A percentile compares a stretch with the other conserved stretches of the same genome.
Conservation (phyloP, 2,888 invertebrate genomes). For the Apamea crenata region DNA sequence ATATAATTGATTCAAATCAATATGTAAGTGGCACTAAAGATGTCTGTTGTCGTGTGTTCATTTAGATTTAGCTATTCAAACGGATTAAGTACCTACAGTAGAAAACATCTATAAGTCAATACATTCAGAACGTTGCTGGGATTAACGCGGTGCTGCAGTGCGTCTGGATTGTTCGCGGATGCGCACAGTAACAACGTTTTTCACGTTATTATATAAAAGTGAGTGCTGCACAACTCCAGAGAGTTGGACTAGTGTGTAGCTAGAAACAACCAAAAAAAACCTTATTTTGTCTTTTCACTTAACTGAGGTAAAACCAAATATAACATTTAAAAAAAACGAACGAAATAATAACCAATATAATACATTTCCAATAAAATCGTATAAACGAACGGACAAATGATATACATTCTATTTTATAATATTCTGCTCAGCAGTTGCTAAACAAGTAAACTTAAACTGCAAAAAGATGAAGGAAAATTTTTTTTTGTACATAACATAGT, state of each 20-base stretch:
- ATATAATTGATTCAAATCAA: background rate
- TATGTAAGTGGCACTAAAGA: background rate
- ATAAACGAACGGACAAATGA: background rate
- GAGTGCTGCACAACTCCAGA: background rate
- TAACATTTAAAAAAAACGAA: background rate
- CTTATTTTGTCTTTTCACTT: background rate
- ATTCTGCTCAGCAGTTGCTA: background rate
- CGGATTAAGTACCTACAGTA: background rate
- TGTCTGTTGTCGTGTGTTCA: background rate
- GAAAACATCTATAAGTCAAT: background rate
- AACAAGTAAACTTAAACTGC: background rate
- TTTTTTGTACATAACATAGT: background rate
- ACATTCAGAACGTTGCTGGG: background rate
- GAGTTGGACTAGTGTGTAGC: background rate
- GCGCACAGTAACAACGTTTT: background rate
- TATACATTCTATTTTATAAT: background rate
- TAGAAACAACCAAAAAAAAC: background rate
- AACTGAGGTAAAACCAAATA: background rate
- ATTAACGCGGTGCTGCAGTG: constrained; percentile 17
- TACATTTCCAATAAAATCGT: background rate
- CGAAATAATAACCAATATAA: background rate
- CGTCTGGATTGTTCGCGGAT: constrained; percentile 9
- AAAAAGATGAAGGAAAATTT: background rate
- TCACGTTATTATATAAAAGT: constrained; percentile 5
- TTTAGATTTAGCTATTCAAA: background rate